phyloP scores from a whole-genome alignment of 2,888 invertebrate species.

The Thereva nobilitata region DNA sequence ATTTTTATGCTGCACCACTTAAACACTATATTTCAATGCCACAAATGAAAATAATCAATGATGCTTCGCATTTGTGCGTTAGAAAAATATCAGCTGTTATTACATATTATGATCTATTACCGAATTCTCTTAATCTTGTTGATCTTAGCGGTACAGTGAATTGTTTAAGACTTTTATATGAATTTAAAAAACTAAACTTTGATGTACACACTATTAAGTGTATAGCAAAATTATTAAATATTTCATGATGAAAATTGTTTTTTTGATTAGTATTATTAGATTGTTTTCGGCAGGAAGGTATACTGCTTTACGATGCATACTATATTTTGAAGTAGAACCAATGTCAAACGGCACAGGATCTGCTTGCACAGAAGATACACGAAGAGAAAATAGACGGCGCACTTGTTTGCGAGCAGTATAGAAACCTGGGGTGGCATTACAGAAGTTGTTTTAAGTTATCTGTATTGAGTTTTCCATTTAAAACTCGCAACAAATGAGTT shows the following conservation, averaged over 20 bases:
- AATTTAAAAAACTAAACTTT: constrained; percentile 52
- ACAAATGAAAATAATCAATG: constrained; percentile 30
- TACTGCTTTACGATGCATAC: no score
- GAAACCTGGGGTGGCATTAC: no score
- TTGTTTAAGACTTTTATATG: constrained; percentile 51
- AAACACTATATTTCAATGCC: constrained; percentile 49
- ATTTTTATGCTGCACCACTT: constrained; percentile 46
- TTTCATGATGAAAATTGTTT: neutral
- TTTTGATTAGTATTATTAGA: constrained; percentile 2
- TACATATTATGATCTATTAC: constrained; percentile 52
- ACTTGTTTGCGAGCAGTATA: no score
- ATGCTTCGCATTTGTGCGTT: constrained; percentile 40
- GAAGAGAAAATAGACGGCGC: no score
- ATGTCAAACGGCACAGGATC: no score
- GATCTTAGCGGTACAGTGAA: constrained; percentile 50
- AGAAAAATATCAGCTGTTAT: constrained; percentile 49
- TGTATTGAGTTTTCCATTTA: no score
- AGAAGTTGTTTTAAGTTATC: no score
- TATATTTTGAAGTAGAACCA: no score
- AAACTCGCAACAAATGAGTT: no score
- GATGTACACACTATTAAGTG: constrained; percentile 51
- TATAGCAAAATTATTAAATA: constrained; percentile 49
- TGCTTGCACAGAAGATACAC: no score
- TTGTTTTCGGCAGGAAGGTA: neutral
- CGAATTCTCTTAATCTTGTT: constrained; percentile 52